A percentile compares a stretch with the other conserved stretches of the same genome.
Evolutionary conservation across 2,888 invertebrate species (phyloP).

Genomic region (Watsonalla binaria): DNA sequence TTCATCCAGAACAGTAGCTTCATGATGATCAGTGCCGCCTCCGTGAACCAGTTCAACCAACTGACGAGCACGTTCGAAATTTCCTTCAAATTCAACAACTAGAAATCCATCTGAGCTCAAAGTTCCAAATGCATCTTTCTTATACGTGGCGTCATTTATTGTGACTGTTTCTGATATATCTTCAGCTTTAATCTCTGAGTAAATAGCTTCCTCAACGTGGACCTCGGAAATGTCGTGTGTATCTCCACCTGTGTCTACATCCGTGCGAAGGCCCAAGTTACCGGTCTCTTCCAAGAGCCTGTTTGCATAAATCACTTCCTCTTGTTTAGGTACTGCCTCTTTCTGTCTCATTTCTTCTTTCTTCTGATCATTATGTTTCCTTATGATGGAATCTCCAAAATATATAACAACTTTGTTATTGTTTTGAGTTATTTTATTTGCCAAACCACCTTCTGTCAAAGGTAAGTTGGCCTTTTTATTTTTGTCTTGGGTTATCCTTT

Average conservation of each 20-base stretch:
- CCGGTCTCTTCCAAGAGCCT: constrained; percentile 53
- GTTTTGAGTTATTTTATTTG: constrained; percentile 70
- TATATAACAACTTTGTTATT: constrained; percentile 85
- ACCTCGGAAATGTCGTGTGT: constrained; percentile 59
- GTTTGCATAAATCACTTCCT: constrained; percentile 70
- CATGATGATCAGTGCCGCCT: constrained; percentile 61
- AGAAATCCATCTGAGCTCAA: constrained; percentile 76
- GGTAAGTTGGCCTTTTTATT: constrained; percentile 61
- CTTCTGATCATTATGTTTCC: constrained; percentile 68
- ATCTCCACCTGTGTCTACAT: constrained; percentile 56
- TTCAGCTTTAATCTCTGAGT: constrained; percentile 60
- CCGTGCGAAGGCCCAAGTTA: constrained; percentile 49
- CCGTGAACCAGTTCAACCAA: constrained; percentile 79
- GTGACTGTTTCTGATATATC: constrained; percentile 42
- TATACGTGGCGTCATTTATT: constrained; percentile 65
- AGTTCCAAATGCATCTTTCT: constrained; percentile 62
- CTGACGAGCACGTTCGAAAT: constrained; percentile 79
- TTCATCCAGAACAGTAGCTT: constrained; percentile 66
- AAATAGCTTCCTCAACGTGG: constrained; percentile 64
- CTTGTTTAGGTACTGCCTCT: constrained; percentile 40
- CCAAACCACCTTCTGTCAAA: constrained; percentile 45
- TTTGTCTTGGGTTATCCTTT: constrained; percentile 67
- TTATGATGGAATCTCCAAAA: constrained; percentile 82
- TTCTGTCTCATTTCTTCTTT: constrained; percentile 53
- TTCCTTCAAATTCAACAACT: constrained; percentile 80